Conservation (phyloP, 1,140 invertebrate species). For the Pseudoatta argentina region DNA sequence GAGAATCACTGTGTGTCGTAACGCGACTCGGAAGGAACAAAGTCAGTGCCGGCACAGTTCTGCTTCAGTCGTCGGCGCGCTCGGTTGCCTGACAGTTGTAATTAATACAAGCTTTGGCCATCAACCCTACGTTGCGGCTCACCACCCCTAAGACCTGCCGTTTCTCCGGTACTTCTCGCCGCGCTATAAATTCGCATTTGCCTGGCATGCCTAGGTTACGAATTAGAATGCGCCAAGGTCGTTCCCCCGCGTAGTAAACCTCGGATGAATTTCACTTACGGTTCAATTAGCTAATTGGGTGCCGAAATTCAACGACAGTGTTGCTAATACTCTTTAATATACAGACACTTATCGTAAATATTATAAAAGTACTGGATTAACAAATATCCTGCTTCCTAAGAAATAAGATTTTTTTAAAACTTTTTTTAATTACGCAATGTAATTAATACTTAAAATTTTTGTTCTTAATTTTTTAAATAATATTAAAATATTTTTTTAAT, state of each 20-base stretch:
- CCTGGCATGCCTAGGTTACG: slow-evolving; percentile 37
- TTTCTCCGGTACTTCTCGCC: slow-evolving; percentile 74
- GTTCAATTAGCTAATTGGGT: slow-evolving; percentile 62
- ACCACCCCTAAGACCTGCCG: slow-evolving; percentile 71
- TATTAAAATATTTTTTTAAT: too few species aligned
- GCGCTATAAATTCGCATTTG: slow-evolving; percentile 64
- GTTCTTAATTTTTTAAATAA: too few species aligned
- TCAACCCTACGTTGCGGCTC: slow-evolving; percentile 74
- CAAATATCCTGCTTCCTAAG: neutral
- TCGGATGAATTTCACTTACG: slow-evolving; percentile 53
- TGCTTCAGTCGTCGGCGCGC: slow-evolving; percentile 63
- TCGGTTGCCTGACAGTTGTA: slow-evolving; percentile 78
- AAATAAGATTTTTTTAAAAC: too few species aligned
- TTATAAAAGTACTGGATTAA: slow-evolving; percentile 4
- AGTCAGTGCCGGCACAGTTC: slow-evolving; percentile 67
- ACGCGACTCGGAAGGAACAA: slow-evolving; percentile 64
- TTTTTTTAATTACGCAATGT: neutral
- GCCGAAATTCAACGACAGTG: slow-evolving; percentile 15
- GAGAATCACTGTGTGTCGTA: slow-evolving; percentile 49
- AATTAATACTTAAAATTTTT: neutral
- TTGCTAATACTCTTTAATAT: neutral
- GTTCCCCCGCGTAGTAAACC: slow-evolving; percentile 44
- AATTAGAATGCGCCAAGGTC: slow-evolving; percentile 25
- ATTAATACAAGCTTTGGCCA: slow-evolving; percentile 83
- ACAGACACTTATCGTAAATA: neutral